phyloP scores from a whole-genome alignment of 1,140 invertebrate species.

The Drosophila repleta region DNA sequence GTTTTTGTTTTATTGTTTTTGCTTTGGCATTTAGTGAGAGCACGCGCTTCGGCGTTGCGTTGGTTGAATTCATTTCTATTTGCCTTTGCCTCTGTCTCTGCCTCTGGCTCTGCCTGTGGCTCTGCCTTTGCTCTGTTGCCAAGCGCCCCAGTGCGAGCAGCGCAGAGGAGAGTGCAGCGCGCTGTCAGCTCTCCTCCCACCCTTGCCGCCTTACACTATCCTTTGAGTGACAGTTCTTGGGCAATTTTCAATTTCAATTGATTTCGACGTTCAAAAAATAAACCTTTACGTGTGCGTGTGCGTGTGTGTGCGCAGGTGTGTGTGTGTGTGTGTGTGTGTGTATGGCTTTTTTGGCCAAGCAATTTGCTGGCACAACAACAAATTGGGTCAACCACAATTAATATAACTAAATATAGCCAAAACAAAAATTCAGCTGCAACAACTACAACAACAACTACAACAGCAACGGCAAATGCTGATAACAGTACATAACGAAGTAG shows the following conservation, averaged over 20 bases:
- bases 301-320: background rate
- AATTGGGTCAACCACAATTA: slow-evolving; percentile 75
- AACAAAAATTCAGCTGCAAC: slow-evolving; percentile 44
- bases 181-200: background rate
- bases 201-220: slow-evolving; percentile 9
- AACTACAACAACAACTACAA: slow-evolving; percentile 17
- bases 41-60: slow-evolving; percentile 11
- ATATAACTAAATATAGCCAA: slow-evolving; percentile 70
- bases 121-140: slow-evolving; percentile 55
- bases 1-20: slow-evolving; percentile 24
- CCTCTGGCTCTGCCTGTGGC: too few relatives aligned
- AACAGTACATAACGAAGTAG: background rate
- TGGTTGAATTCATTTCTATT: slow-evolving; percentile 6
- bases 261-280: slow-evolving; percentile 61
- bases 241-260: slow-evolving; percentile 77
- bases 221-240: slow-evolving; percentile 52
- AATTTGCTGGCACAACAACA: slow-evolving; percentile 49
- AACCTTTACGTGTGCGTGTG: slow-evolving; percentile 25
- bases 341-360: slow-evolving; percentile 52
- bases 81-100: slow-evolving; percentile 1
- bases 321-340: slow-evolving; percentile 13
- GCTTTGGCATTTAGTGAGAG: slow-evolving; percentile 30
- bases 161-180: slow-evolving; percentile 35
- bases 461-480: background rate
- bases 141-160: slow-evolving; percentile 35